Base-by-base conservation (phyloP, 2,113 vertebrate genomes). In the Ptychochromis oligacanthus region DNA sequence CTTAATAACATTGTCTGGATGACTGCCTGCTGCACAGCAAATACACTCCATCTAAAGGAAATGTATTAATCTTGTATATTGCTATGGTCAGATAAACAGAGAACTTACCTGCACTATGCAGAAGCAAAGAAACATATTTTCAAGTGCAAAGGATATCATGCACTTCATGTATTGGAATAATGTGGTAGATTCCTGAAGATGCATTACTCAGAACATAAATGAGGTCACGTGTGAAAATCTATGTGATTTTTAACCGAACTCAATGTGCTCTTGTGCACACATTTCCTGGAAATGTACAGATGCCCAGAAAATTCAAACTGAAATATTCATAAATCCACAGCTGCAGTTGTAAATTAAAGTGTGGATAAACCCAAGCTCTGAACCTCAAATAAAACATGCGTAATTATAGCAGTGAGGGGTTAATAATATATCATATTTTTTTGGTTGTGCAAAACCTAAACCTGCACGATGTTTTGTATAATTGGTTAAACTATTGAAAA, bases 1-100 rank as follows among this genome's bases (percentile, higher is more conserved):
- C 74, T 58, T 82, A 67, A 82, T 83, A 86, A 80, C 81, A 49
- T 72, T 79, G 49, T 80, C 26, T 62, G 77, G 59, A 86, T 67
- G 79, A 36, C 62, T 78, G 81, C 56, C 62, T 77, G 60, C 77
- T 24, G 46, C 65, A 79, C 3, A 3, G 54, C 31, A 76, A 86
- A 28, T 12, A 46, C 55, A 75, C 49, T 65, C 49, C 34, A 38
- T 81, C 77, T 83, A 34, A 43, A 79, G 56, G 8, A 55, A 46
- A 79, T 64, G 49, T 64, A 82, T 77, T 79, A 31, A 74, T 79
- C 72, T 59, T 36, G 10, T 54, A 22, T 60, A 75, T 55, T 79
- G 75, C 72, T 86, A 59, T 46, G 34, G 58, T 83, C 57, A 74
- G 52, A 87, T 57, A 67, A 80, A 75, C 64, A 81, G 11, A 60